phyloP scores from a whole-genome alignment of 2,888 invertebrate species.

The Cantharis flavilabris region DNA sequence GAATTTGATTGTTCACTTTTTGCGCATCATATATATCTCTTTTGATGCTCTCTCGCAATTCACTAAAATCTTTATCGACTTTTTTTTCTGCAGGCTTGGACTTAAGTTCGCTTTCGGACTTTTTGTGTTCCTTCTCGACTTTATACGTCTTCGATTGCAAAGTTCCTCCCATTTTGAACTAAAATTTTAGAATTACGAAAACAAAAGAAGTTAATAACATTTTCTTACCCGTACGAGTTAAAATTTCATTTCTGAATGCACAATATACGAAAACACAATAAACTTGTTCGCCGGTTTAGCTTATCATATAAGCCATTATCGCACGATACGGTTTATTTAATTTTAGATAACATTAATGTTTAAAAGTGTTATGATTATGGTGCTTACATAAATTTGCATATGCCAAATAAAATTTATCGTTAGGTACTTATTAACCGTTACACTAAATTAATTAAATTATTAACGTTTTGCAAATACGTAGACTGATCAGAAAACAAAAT shows the following conservation, averaged over 20 bases:
- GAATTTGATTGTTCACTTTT: background rate
- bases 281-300: background rate
- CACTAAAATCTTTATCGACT: background rate
- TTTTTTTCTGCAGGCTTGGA: background rate
- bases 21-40: background rate
- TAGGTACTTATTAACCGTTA: background rate
- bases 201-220: too few species aligned
- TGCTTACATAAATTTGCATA: background rate
- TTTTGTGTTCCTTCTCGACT: background rate
- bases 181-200: background rate
- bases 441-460: background rate
- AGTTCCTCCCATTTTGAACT: background rate
- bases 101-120: background rate
- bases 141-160: background rate
- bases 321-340: background rate
- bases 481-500: background rate
- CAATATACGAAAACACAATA: background rate
- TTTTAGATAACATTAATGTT: background rate
- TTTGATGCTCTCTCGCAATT: background rate
- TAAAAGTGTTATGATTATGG: background rate
- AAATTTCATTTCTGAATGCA: background rate
- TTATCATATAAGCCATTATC: background rate
- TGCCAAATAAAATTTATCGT: background rate
- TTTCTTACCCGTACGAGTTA: background rate
- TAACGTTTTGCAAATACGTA: background rate